These are phyloP conservation scores for Pemphigus obesinymphae DNA, from an alignment of 1,140 invertebrate genomes.

Conservation along the genomic window DNA sequence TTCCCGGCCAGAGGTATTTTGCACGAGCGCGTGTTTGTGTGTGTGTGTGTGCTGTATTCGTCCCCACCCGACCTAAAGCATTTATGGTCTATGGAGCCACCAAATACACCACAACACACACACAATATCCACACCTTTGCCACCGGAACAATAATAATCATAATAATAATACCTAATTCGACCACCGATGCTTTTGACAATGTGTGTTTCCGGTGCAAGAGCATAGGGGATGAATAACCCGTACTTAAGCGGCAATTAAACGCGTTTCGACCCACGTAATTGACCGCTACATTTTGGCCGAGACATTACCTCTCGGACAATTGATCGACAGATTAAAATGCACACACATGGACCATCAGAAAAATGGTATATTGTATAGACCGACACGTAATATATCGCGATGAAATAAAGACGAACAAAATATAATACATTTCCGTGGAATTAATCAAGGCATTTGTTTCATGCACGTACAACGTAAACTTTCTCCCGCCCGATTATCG, in stretches of 20 bases:
- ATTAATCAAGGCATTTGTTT: too few species aligned
- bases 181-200: slow-evolving; percentile 13
- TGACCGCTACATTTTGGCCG: neutral
- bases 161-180: neutral
- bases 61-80: too few species aligned
- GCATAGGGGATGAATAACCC: neutral
- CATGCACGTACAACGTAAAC: too few species aligned
- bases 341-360: too few species aligned
- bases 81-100: too few species aligned
- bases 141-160: neutral
- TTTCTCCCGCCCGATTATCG: too few species aligned
- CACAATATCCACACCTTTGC: neutral
- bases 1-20: neutral
- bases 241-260: slow-evolving; percentile 10
- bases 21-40: neutral
- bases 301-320: neutral
- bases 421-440: too few species aligned
- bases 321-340: neutral
- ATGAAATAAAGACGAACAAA: too few species aligned
- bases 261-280: slow-evolving; percentile 15
- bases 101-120: neutral
- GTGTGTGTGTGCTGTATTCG: neutral
- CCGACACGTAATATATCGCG: too few species aligned
- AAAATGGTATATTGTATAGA: too few species aligned
- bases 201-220: neutral